Evolutionary conservation across 2,113 vertebrate genomes (phyloP), one percentile per base, ranked within the genome.

Genomic region (Monopterus albus): DNA sequence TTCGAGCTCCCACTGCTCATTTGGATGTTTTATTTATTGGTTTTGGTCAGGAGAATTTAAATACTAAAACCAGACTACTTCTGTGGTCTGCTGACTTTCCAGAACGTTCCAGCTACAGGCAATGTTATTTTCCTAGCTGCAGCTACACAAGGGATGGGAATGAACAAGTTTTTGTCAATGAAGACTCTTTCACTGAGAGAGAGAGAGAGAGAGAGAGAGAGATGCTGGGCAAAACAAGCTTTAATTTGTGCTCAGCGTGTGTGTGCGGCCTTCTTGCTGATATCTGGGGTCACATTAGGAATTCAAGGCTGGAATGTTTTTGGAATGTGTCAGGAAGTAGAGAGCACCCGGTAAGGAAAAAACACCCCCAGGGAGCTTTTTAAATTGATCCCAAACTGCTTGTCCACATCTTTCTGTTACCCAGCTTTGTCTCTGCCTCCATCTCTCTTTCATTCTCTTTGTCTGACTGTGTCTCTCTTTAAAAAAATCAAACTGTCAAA

Each of bases 251-350:
- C 56, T 71, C 12, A 20, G 60, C 18, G 56, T 35, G 20, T 46
- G 18, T 29, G 38, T 59, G 53, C 40, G 49, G 76, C 56, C 59
- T 52, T 49, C 62, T 49, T 50, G 12, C 42, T 71, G 63, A 31
- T 62, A 39, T 87, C 52, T 73, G 43, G 67, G 72, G 56, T 85
- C 74, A 21, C 66, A 49, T 83, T 36, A 71, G 73, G 85, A 89
- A 87, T 86, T 60, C 18, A 7, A 52, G 23, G 45, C 60, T 83
- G 87, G 77, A 85, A 87, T 79, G 69, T 86, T 52, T 77, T 63
- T 67, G 88, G 88, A 90, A 91, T 89, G 75, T 64, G 43, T 83
- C 74, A 80, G 88, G 71, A 84, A 87, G 70, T 57, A 31, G 2
- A 15, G 56, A 49, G 57, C 64, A 23, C 55, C 64, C 29, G 21